Base-by-base conservation (phyloP, 2,113 vertebrate genomes). In the Ictidomys tridecemlineatus region DNA sequence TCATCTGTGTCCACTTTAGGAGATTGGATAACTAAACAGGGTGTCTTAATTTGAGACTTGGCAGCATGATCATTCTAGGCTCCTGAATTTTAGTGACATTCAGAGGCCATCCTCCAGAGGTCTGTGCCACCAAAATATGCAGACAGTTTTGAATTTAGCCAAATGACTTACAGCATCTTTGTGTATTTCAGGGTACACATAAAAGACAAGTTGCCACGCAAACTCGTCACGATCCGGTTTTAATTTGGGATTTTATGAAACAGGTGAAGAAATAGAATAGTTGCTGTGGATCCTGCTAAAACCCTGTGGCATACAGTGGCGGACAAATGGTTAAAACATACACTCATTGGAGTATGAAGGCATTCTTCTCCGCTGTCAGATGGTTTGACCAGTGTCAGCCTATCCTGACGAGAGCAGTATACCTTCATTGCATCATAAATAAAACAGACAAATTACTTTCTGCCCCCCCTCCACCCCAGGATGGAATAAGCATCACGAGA, bases 371-470 rank as follows among this genome's bases (percentile, higher is more conserved):
- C 97, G 98, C 99, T 99, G 99, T 99, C 99, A 99, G 99, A 98
- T 98, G 98, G 98, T 99, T 99, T 99, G 99, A 99, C 99, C 99
- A 99, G 99, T 99, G 99, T 99, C 99, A 99, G 99, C 99, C 99
- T 99, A 98, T 99, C 99, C 99, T 99, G 99, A 99, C 99, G 99
- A 98, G 97, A 99, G 99, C 99, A 99, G 99, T 99, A 99, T 99
- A 99, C 99, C 99, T 99, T 99, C 99, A 99, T 99, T 99, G 99
- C 99, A 99, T 99, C 99, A 99, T 99, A 99, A 99, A 99, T 99
- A 99, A 99, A 99, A 98, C 99, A 99, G 99, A 99, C 99, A 99
- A 99, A 99, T 99, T 96, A 99, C 99, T 99, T 99, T 98, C 48
- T 98, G n/a, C 45, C 97, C 91, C 48, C 98, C 91, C 12, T 98